Evolutionary conservation across 2,888 invertebrate genomes (phyloP).

Genomic region (Cryptus armator): DNA sequence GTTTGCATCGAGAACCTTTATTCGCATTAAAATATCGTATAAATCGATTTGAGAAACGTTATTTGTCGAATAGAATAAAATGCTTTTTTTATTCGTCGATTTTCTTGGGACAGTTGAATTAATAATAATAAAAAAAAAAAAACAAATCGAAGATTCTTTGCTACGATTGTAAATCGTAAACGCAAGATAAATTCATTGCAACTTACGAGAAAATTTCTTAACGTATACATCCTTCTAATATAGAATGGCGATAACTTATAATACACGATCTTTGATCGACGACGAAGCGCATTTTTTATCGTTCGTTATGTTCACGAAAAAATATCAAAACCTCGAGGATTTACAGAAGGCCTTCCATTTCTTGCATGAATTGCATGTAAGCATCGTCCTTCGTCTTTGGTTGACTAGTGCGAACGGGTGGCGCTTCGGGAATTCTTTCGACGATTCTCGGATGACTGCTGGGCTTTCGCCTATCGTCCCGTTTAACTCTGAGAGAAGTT

Average conservation of each 20-base stretch:
- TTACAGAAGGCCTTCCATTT: slow-evolving; percentile 96
- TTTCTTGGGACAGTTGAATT: background rate
- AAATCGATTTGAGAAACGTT: too few relatives aligned
- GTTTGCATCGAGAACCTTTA: too few relatives aligned
- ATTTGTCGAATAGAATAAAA: too few relatives aligned
- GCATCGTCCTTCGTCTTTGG: slow-evolving; percentile 97
- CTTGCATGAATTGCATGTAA: slow-evolving; percentile 99
- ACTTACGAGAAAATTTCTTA: slow-evolving; percentile 2
- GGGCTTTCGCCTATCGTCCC: slow-evolving; percentile 91
- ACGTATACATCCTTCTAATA: background rate
- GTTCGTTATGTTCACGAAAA: background rate
- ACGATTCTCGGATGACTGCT: slow-evolving; percentile 84
- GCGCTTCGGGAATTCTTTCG: slow-evolving; percentile 85
- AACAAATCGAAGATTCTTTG: background rate
- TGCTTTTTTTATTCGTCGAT: too few relatives aligned
- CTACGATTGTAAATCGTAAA: background rate
- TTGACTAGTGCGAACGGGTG: slow-evolving; percentile 85
- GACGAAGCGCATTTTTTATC: background rate
- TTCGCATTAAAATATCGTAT: too few relatives aligned
- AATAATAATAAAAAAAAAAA: background rate
- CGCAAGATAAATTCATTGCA: background rate
- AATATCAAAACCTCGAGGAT: background rate
- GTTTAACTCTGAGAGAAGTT: slow-evolving; percentile 95
- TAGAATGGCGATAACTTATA: slow-evolving; percentile 1
- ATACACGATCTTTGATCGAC: slow-evolving; percentile 6